Conservation (phyloP, 2,797 vertebrate species). For the Neomorphus geoffroyi region DNA sequence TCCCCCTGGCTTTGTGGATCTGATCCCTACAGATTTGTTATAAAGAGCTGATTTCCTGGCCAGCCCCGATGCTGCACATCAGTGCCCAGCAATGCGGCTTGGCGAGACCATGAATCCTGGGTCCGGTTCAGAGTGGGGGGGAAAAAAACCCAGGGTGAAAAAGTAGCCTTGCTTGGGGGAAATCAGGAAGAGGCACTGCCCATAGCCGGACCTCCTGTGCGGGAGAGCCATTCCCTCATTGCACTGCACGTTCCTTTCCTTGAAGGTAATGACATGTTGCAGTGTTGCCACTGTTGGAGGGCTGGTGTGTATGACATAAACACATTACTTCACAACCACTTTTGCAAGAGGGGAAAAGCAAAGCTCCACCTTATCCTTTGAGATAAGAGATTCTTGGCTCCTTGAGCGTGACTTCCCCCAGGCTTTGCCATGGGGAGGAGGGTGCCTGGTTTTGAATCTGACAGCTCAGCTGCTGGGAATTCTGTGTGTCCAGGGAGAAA, state of each 20-base stretch:
- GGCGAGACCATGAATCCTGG: fast-evolving
- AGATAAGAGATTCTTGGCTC: constrained; percentile 78
- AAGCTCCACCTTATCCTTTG: constrained; percentile 78
- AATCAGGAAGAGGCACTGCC: neutral
- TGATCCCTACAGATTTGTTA: fast-evolving
- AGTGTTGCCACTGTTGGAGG: constrained; percentile 11
- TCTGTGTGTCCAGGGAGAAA: fast-evolving
- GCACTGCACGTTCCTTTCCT: constrained; percentile 62
- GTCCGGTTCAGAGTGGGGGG: neutral
- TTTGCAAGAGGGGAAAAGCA: constrained; percentile 75
- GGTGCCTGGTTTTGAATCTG: neutral
- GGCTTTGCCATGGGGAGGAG: neutral
- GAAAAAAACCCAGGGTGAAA: neutral
- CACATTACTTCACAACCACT: constrained; percentile 75
- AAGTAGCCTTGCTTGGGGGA: neutral
- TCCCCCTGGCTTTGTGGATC: fast-evolving
- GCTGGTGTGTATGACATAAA: constrained; percentile 69
- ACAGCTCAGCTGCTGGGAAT: neutral
- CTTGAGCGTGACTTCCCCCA: constrained; percentile 25
- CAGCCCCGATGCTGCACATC: neutral
- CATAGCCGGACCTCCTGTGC: neutral
- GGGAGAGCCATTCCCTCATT: neutral
- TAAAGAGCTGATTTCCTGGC: neutral
- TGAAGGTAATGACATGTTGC: neutral
- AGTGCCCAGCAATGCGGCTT: neutral